Evolutionary conservation across 2,113 vertebrate species (phyloP).

Genomic region (Morone chrysops): DNA sequence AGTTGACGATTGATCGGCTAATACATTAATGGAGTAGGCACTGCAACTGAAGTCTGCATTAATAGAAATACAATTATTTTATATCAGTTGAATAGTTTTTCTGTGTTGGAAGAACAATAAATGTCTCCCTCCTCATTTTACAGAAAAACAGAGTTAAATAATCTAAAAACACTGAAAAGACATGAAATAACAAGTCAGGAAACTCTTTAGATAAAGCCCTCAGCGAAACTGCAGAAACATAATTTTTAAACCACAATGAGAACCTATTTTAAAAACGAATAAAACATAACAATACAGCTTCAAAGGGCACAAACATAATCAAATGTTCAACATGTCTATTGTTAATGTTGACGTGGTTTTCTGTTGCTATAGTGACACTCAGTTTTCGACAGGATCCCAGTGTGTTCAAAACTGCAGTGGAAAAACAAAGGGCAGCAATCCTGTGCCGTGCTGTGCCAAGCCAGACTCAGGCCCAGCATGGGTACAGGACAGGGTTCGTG

Average conservation of each 20-base stretch:
- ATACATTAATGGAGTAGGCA: no score
- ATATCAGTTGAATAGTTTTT: no score
- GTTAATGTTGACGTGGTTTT: background rate
- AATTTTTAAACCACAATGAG: background rate
- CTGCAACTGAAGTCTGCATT: no score
- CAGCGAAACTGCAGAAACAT: no score
- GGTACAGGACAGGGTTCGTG: background rate
- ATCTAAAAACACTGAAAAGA: no score
- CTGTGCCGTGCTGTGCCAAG: background rate
- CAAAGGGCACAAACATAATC: background rate
- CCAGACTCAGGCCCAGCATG: conserved; percentile 34
- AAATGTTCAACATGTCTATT: background rate
- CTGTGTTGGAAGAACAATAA: no score
- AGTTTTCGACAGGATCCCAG: background rate
- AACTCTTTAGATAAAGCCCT: no score
- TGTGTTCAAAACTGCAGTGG: background rate
- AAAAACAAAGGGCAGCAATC: conserved; percentile 27
- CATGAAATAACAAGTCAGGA: no score
- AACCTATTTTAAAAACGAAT: background rate
- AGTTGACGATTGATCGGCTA: background rate
- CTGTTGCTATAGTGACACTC: conserved; percentile 16
- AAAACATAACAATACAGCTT: background rate
- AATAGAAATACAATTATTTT: no score
- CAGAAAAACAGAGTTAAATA: no score
- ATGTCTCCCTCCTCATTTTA: no score